These are phyloP conservation scores for Pseudocheirus occidentalis DNA, from an alignment of 2,797 vertebrate genomes.

Conservation along the genomic window DNA sequence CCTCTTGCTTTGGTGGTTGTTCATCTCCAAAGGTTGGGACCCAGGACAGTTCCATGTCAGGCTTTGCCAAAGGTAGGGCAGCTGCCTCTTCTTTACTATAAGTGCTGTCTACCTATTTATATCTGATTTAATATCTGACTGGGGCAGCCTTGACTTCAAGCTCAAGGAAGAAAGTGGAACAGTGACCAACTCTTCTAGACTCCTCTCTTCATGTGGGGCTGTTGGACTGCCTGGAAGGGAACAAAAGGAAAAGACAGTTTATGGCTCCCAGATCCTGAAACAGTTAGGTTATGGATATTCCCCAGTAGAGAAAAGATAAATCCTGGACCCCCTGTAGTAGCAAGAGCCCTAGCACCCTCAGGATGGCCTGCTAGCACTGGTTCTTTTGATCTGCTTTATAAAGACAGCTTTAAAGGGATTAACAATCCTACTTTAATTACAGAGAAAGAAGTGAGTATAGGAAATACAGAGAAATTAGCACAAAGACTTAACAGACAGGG, in stretches of 20 bases:
- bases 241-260: background rate
- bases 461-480: no score
- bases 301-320: background rate
- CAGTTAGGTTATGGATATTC: fast-evolving
- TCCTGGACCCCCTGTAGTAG: background rate
- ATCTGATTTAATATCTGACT: background rate
- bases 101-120: background rate
- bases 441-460: no score
- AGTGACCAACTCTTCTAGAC: background rate
- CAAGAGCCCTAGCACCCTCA: no score
- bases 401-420: no score
- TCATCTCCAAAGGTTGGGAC: background rate
- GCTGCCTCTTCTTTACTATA: background rate
- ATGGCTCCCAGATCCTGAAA: background rate
- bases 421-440: no score
- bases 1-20: background rate
- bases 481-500: no score
- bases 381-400: no score
- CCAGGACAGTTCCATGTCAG: background rate
- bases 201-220: background rate
- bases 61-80: background rate
- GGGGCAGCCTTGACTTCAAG: background rate
- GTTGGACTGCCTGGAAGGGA: background rate
- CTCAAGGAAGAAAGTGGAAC: background rate
- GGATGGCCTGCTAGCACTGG: no score